phyloP scores from a whole-genome alignment of 2,113 vertebrate species.

The Tenebrosternarchus preto region DNA sequence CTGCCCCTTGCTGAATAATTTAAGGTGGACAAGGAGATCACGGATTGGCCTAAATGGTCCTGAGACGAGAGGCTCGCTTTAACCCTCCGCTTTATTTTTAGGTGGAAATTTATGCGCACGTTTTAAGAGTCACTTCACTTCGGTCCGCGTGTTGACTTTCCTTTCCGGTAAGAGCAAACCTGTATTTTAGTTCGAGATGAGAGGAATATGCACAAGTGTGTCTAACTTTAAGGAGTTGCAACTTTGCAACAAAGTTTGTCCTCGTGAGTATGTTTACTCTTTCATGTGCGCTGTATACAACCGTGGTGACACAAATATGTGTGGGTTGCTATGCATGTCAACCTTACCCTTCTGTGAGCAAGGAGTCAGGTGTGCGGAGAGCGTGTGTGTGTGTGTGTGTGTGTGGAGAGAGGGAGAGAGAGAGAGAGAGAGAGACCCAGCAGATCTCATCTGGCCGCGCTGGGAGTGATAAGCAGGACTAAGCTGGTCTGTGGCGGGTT shows the following conservation, averaged over 20 bases:
- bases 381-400: neutral
- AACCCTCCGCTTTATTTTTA: too few relatives aligned
- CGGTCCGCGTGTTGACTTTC: too few relatives aligned
- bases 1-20: slow-evolving; percentile 20
- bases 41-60: neutral
- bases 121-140: too few relatives aligned
- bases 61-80: too few relatives aligned
- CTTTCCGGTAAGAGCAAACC: too few relatives aligned
- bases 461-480: slow-evolving; percentile 70
- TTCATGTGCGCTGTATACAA: too few relatives aligned
- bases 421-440: slow-evolving; percentile 1
- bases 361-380: neutral
- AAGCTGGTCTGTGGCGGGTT: slow-evolving; percentile 67
- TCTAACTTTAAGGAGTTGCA: too few relatives aligned
- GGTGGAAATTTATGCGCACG: too few relatives aligned
- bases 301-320: neutral
- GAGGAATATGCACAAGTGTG: too few relatives aligned
- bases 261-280: too few relatives aligned
- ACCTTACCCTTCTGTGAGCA: slow-evolving; percentile 11
- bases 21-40: slow-evolving; percentile 10
- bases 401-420: slow-evolving; percentile 12
- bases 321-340: slow-evolving; percentile 58
- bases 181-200: too few relatives aligned
- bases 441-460: slow-evolving; percentile 63
- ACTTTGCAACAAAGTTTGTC: too few relatives aligned